phyloP scores from a whole-genome alignment of 2,888 invertebrate species.

The Apamea crenata region DNA sequence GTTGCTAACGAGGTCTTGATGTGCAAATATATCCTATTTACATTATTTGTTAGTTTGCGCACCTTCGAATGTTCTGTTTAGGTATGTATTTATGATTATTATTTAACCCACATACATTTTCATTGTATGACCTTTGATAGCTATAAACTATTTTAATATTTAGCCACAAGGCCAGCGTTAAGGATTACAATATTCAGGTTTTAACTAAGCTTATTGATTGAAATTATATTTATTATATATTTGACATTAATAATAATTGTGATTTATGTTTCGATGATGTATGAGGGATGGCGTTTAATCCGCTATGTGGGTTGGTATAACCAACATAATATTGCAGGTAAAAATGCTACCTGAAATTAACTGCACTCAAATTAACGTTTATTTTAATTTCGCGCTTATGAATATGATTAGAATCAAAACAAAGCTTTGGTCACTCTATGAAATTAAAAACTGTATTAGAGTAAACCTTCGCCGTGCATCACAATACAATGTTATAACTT shows the following conservation, averaged over 20 bases:
- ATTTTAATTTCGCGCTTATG: not conserved
- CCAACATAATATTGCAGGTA: not conserved
- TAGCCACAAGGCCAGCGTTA: not conserved
- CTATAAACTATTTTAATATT: not conserved
- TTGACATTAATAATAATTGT: not conserved
- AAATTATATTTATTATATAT: not conserved
- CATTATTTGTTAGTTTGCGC: constrained; percentile 33
- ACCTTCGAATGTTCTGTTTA: constrained; percentile 46
- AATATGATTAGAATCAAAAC: constrained; percentile 12
- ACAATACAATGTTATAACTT: constrained; percentile 27
- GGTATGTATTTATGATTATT: constrained; percentile 26
- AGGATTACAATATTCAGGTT: not conserved
- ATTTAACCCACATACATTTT: not conserved
- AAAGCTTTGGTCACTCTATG: constrained; percentile 7
- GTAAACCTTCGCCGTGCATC: constrained; percentile 15
- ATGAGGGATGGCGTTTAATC: not conserved
- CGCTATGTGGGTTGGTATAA: not conserved
- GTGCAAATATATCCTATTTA: constrained; percentile 47
- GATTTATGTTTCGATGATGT: not conserved
- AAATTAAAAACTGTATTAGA: constrained; percentile 33
- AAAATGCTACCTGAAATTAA: not conserved
- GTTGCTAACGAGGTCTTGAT: constrained; percentile 42
- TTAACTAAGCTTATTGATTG: not conserved
- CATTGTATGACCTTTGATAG: constrained; percentile 3
- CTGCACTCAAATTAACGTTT: not conserved